Percentiles rank a stretch among this genome's conserved stretches.
Evolutionary conservation across 1,140 invertebrate species (phyloP).

Genomic region (Psilanteris sp.): DNA sequence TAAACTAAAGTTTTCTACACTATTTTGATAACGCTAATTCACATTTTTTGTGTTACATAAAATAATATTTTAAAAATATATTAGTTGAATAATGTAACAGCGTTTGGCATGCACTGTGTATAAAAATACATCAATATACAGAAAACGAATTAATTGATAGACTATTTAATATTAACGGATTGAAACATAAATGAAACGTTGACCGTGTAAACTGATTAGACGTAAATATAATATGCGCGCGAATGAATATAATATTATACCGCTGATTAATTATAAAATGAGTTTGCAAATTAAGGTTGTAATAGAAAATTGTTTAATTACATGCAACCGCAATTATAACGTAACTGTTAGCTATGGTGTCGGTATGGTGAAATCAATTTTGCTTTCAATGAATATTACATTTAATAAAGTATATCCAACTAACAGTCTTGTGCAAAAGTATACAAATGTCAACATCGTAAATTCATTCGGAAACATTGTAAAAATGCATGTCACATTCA

Average conservation of each 20-base stretch:
- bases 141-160: no score
- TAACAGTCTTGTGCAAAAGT: constrained; percentile 36
- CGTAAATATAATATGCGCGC: constrained; percentile 1
- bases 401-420: constrained; percentile 4
- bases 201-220: neutral
- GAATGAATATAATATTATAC: neutral
- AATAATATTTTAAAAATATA: no score
- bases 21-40: no score
- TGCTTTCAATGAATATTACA: constrained; percentile 24
- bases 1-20: no score
- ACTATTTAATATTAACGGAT: constrained; percentile 1
- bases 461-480: constrained; percentile 53
- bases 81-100: no score
- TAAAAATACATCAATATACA: no score
- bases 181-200: neutral
- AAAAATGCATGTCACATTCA: constrained; percentile 54
- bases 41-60: no score
- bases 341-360: no score
- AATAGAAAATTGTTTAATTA: neutral
- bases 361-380: neutral
- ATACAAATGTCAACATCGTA: constrained; percentile 49
- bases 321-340: no score
- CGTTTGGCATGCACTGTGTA: no score
- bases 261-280: neutral
- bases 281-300: constrained; percentile 3